Conservation (phyloP, 2,797 vertebrate species). For the Coilia nasus region DNA sequence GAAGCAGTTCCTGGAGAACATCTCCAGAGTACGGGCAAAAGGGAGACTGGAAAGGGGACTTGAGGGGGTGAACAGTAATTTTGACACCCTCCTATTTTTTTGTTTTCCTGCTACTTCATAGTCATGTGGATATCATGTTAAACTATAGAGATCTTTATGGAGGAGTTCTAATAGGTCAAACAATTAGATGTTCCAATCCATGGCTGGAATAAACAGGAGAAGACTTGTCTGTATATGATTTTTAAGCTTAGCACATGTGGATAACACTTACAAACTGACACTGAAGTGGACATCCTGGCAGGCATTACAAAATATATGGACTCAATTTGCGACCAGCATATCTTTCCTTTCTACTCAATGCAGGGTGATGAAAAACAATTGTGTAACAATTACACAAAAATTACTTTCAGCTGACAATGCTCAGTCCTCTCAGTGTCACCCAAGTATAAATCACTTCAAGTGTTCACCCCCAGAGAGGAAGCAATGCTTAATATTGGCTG, state of each 20-base stretch:
- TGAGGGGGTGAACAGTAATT: not conserved
- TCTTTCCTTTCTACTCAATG: constrained; percentile 49
- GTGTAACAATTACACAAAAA: not conserved
- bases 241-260: not conserved
- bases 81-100: not conserved
- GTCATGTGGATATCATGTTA: not conserved
- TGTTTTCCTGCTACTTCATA: not conserved
- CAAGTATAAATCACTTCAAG: not conserved
- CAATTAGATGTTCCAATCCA: constrained; percentile 38
- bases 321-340: constrained; percentile 26
- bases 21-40: constrained; percentile 54
- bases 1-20: constrained; percentile 85
- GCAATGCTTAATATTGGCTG: not conserved
- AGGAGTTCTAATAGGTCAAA: not conserved
- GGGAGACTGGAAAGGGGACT: not conserved
- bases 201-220: constrained; percentile 59
- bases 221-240: constrained; percentile 31
- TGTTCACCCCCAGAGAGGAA: not conserved
- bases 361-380: constrained; percentile 22
- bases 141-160: not conserved
- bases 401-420: not conserved
- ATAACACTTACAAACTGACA: constrained; percentile 6
- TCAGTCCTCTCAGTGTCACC: not conserved
- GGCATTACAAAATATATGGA: not conserved
- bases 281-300: not conserved